Evolutionary conservation across 2,888 invertebrate species (phyloP).

Genomic region (Agriopis aurantiaria): DNA sequence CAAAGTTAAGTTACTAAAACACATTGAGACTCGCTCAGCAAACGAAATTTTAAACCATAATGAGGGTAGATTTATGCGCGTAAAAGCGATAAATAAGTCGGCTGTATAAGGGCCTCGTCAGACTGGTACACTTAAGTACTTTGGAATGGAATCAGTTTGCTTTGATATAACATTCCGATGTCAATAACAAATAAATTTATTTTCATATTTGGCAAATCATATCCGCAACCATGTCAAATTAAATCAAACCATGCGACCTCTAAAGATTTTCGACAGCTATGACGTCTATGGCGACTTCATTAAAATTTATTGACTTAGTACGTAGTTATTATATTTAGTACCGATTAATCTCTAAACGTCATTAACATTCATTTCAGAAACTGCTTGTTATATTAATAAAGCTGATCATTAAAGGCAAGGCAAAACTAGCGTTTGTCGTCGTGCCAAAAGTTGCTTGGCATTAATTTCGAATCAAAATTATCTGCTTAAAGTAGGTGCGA

Average conservation of each 20-base stretch:
- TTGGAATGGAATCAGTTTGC: conserved; percentile 16
- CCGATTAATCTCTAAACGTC: neutral
- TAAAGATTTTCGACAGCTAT: too few relatives aligned
- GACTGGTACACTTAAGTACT: too few relatives aligned
- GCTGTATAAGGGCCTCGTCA: too few relatives aligned
- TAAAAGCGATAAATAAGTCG: too few relatives aligned
- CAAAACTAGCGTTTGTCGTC: conserved; percentile 25
- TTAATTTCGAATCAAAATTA: conserved; percentile 47
- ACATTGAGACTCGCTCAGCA: too few relatives aligned
- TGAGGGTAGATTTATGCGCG: too few relatives aligned
- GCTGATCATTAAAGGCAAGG: conserved; percentile 9
- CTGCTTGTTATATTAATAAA: neutral
- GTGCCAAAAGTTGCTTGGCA: conserved; percentile 30
- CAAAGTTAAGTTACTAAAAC: too few relatives aligned
- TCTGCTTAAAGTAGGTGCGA: conserved; percentile 50
- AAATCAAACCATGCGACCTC: too few relatives aligned
- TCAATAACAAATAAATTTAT: conserved; percentile 21
- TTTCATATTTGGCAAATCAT: conserved; percentile 19
- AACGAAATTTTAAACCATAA: too few relatives aligned
- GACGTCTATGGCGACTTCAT: too few relatives aligned
- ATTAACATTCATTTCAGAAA: neutral
- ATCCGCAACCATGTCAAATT: too few relatives aligned
- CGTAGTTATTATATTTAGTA: conserved; percentile 3
- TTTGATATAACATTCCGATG: conserved; percentile 10
- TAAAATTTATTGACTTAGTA: conserved; percentile 7